These are phyloP conservation scores for Otis tarda DNA, from an alignment of 2,113 vertebrate genomes.

Conservation along the genomic window DNA sequence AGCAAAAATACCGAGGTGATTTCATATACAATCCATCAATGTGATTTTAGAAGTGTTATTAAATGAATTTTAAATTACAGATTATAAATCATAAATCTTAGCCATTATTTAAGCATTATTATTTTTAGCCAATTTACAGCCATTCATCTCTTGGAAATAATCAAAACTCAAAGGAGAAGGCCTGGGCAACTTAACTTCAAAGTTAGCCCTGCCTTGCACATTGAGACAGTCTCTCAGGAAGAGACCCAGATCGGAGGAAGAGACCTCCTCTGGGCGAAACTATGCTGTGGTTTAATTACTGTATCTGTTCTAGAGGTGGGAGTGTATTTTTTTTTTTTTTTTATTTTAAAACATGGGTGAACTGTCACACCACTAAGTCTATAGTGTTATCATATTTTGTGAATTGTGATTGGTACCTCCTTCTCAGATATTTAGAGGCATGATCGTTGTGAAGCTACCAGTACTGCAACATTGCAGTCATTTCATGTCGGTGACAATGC, in stretches of 20 bases:
- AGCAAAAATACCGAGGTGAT: background rate
- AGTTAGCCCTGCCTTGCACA: background rate
- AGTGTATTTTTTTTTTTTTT: background rate
- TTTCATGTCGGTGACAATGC: background rate
- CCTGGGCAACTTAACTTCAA: background rate
- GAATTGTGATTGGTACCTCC: constrained; percentile 25
- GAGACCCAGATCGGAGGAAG: background rate
- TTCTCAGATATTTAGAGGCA: background rate
- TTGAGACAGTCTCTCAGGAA: background rate
- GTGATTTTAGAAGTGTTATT: background rate
- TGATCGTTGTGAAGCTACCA: background rate
- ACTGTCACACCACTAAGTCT: background rate
- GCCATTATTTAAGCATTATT: background rate
- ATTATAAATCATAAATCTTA: background rate
- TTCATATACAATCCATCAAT: background rate
- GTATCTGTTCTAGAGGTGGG: background rate
- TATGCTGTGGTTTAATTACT: background rate
- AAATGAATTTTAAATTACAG: background rate
- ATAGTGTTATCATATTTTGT: background rate
- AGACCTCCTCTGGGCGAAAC: background rate
- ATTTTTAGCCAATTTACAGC: background rate
- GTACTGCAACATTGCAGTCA: background rate
- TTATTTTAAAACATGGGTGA: background rate
- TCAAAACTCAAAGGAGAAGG: background rate
- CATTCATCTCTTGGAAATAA: background rate